Conservation (phyloP, 2,797 vertebrate species). For the Chelonia mydas region DNA sequence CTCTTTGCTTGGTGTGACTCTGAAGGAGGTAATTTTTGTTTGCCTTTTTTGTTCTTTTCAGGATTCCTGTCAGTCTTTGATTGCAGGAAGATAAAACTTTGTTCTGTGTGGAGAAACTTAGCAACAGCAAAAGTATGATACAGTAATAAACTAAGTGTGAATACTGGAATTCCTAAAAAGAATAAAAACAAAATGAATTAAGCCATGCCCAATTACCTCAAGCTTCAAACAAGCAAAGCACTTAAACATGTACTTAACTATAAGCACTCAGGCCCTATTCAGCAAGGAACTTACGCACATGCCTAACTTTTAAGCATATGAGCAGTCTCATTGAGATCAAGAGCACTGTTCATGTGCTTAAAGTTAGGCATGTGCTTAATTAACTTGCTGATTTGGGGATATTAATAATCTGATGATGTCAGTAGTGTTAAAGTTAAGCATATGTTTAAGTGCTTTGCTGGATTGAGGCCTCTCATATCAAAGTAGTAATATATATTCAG, state of each 20-base stretch:
- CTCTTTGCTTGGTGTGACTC: not conserved
- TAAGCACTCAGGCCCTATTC: not conserved
- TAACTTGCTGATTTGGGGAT: fast-evolving
- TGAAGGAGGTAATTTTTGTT: not conserved
- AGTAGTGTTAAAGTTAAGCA: not conserved
- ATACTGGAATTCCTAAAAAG: not conserved
- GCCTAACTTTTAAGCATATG: fast-evolving
- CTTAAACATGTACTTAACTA: not conserved
- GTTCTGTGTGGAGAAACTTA: constrained; percentile 2
- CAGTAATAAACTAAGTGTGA: not conserved
- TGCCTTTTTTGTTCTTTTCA: not conserved
- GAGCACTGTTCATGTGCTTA: fast-evolving
- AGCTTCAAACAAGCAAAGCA: not conserved
- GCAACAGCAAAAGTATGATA: not conserved
- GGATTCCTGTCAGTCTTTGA: not conserved
- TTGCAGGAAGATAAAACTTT: not conserved
- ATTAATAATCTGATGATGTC: not conserved
- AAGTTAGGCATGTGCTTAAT: fast-evolving
- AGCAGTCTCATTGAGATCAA: fast-evolving
- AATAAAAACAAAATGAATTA: not conserved
- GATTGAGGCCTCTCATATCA: not conserved
- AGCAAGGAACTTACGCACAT: not conserved
- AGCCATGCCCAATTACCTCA: not conserved
- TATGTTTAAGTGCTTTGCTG: not conserved
- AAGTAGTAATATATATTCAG: not conserved